Percentiles rank a stretch among this genome's conserved stretches.
These are phyloP conservation scores for Sinopyrophorus schimmeli DNA, from an alignment of 2,888 invertebrate species.

Conservation along the genomic window DNA sequence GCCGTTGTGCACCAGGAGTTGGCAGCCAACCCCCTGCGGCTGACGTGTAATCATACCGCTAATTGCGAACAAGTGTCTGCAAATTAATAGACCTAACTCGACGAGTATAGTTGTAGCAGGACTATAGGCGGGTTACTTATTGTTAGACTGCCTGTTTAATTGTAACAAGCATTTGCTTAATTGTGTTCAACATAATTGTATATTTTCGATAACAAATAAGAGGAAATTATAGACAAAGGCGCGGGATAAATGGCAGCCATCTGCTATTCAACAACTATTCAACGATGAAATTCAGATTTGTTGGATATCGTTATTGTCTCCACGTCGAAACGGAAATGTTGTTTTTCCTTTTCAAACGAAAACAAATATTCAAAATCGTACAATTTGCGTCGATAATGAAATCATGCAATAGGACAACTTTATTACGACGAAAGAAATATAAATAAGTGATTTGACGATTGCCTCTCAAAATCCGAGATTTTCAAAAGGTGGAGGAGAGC, in stretches of 20 bases:
- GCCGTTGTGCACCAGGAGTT: slow-evolving; percentile 27
- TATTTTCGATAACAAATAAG: slow-evolving; percentile 18
- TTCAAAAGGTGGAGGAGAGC: slow-evolving; percentile 12
- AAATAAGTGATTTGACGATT: slow-evolving; percentile 10
- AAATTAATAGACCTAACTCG: slow-evolving; percentile 33
- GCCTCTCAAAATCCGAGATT: slow-evolving; percentile 10
- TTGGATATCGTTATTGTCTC: too few species aligned
- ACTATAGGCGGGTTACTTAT: slow-evolving; percentile 9
- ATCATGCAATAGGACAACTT: too few species aligned
- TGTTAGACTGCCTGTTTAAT: slow-evolving; percentile 12
- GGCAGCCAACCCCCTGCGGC: slow-evolving; percentile 36
- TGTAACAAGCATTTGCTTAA: slow-evolving; percentile 10
- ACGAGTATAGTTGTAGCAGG: slow-evolving; percentile 20
- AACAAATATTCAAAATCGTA: too few species aligned
- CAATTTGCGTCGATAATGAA: too few species aligned
- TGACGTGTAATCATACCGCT: slow-evolving; percentile 40
- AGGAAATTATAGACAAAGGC: slow-evolving; percentile 10
- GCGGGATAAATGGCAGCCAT: slow-evolving; percentile 12
- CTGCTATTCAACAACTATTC: too few species aligned
- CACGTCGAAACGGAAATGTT: too few species aligned
- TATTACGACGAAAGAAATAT: slow-evolving; percentile 13
- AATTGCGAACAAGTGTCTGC: slow-evolving; percentile 37
- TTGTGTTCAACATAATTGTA: slow-evolving; percentile 14
- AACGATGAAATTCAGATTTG: too few species aligned
- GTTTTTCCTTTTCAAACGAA: background rate